These are phyloP conservation scores for Cantharis lateralis DNA, from an alignment of 2,888 invertebrate species.

Conservation along the genomic window DNA sequence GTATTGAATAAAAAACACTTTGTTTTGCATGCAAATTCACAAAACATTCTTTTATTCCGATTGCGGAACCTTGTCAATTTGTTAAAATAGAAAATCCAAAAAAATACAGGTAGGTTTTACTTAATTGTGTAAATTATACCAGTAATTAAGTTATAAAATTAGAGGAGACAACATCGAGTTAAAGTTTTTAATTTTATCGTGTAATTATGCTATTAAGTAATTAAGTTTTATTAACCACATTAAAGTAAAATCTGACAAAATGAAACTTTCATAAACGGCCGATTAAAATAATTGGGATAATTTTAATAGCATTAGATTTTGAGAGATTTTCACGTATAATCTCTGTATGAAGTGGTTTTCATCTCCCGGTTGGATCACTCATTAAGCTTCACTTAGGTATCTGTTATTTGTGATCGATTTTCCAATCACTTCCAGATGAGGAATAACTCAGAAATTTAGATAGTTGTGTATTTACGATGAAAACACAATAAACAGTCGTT, in stretches of 20 bases:
- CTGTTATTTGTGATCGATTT: too few relatives aligned
- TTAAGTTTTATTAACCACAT: background rate
- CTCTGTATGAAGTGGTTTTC: too few relatives aligned
- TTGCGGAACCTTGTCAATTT: background rate
- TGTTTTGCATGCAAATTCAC: background rate
- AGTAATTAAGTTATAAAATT: background rate
- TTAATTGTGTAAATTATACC: background rate
- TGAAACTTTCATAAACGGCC: background rate
- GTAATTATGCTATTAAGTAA: background rate
- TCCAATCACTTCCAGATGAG: too few relatives aligned
- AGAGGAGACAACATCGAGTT: background rate
- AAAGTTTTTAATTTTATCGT: background rate
- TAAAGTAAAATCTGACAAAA: background rate
- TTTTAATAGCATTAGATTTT: background rate
- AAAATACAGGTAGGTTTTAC: background rate
- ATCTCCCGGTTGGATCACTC: too few relatives aligned
- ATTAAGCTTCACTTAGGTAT: too few relatives aligned
- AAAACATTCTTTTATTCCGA: background rate
- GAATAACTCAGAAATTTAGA: too few relatives aligned
- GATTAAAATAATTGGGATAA: background rate
- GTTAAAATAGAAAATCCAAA: background rate
- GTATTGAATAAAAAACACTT: background rate
- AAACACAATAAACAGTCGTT: too few relatives aligned
- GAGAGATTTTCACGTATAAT: too few relatives aligned
- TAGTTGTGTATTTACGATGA: too few relatives aligned